Evolutionary conservation across 2,113 vertebrate species (phyloP).

Genomic region (Corythoichthys haematopterus): DNA sequence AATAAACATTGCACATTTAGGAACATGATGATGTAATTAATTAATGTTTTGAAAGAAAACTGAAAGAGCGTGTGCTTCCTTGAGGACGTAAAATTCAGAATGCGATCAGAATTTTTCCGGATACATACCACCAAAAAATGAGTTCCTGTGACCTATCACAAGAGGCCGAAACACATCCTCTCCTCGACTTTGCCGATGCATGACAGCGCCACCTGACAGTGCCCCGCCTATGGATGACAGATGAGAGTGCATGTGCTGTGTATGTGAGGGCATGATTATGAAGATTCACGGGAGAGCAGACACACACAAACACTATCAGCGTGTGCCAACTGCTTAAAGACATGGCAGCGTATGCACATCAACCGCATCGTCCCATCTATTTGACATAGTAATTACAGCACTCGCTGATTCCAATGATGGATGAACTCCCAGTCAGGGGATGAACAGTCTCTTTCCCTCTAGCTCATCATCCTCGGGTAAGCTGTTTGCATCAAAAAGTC

Average conservation of each 20-base stretch:
- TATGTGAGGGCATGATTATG: conserved; percentile 53
- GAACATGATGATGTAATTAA: too few species aligned
- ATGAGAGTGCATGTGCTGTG: conserved; percentile 67
- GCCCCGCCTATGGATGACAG: conserved; percentile 71
- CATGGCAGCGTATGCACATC: conserved; percentile 25
- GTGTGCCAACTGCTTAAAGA: conserved; percentile 27
- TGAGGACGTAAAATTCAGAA: too few species aligned
- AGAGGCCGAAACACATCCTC: conserved; percentile 51
- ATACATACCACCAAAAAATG: too few species aligned
- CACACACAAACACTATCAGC: conserved; percentile 19
- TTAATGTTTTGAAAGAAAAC: too few species aligned
- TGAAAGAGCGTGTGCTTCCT: too few species aligned
- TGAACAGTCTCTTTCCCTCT: conserved; percentile 53
- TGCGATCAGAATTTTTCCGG: too few species aligned
- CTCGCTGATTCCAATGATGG: conserved; percentile 80
- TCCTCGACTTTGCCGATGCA: conserved; percentile 68
- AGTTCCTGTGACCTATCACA: conserved; percentile 11
- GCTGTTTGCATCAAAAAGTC: not conserved
- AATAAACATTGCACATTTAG: too few species aligned
- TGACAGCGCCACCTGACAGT: conserved; percentile 72
- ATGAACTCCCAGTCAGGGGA: conserved; percentile 77
- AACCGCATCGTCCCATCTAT: conserved; percentile 70
- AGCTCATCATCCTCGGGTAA: conserved; percentile 7
- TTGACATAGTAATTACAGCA: conserved; percentile 84
- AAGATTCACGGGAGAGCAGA: conserved; percentile 61